These are phyloP conservation scores for Allygus modestus DNA, from an alignment of 2,888 invertebrate genomes.

Conservation along the genomic window DNA sequence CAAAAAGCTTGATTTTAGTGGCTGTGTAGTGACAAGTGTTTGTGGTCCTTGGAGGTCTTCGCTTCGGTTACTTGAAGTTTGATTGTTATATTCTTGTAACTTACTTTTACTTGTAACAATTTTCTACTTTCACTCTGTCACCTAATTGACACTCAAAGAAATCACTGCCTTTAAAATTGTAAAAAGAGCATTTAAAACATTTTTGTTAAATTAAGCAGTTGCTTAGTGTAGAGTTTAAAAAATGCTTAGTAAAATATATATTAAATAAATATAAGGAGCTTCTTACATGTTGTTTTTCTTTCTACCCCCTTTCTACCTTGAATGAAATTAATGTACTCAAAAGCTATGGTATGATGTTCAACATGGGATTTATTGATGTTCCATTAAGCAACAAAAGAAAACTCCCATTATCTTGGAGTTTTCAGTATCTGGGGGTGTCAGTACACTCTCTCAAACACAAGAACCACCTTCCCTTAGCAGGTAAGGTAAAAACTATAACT, in stretches of 20 bases:
- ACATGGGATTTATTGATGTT: too few relatives aligned
- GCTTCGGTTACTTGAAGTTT: background rate
- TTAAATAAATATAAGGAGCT: conserved; percentile 40
- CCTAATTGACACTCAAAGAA: background rate
- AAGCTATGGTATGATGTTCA: too few relatives aligned
- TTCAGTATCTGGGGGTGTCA: too few relatives aligned
- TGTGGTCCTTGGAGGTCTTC: background rate
- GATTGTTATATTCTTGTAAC: background rate
- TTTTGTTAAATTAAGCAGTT: conserved; percentile 29
- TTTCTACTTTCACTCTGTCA: background rate
- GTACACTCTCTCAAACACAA: too few relatives aligned
- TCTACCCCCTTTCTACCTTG: background rate
- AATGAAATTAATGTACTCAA: too few relatives aligned
- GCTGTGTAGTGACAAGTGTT: background rate
- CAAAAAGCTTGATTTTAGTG: background rate
- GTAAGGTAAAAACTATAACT: too few relatives aligned
- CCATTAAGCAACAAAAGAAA: too few relatives aligned
- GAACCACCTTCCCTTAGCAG: too few relatives aligned
- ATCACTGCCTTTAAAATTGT: conserved; percentile 45
- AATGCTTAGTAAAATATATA: conserved; percentile 43
- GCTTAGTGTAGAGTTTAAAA: conserved; percentile 35
- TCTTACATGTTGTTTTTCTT: background rate
- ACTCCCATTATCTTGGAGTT: too few relatives aligned
- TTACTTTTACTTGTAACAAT: background rate
- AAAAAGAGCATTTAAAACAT: background rate